phyloP scores from a whole-genome alignment of 2,888 invertebrate species.

The Lomographa bimaculata region DNA sequence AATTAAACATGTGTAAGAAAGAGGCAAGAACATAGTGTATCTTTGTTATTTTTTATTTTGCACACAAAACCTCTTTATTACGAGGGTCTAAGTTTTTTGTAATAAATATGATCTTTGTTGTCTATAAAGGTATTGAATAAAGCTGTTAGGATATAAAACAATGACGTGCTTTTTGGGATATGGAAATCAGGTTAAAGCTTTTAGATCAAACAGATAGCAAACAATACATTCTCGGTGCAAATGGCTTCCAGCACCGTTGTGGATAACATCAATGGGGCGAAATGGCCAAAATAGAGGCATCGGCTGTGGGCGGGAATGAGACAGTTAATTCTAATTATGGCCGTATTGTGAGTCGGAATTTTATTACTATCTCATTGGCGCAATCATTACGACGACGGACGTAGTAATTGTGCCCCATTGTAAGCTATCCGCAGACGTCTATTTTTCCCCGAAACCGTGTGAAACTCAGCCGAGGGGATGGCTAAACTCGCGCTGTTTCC shows the following conservation, averaged over 20 bases:
- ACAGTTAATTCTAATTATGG: conserved; percentile 82
- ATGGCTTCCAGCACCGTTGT: conserved; percentile 34
- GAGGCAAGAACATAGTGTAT: conserved; percentile 32
- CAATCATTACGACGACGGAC: conserved; percentile 60
- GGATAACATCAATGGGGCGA: conserved; percentile 54
- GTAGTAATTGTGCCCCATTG: conserved; percentile 76
- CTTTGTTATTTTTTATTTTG: conserved; percentile 16
- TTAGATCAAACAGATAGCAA: conserved; percentile 14
- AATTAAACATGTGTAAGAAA: conserved; percentile 40
- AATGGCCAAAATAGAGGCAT: conserved; percentile 58
- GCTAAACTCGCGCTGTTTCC: conserved; percentile 54
- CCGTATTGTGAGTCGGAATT: conserved; percentile 76
- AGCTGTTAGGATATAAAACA: too few relatives aligned
- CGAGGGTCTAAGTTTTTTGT: too few relatives aligned
- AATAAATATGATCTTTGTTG: too few relatives aligned
- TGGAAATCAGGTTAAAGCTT: conserved; percentile 3
- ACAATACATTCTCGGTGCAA: conserved; percentile 26
- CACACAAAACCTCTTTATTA: conserved; percentile 1
- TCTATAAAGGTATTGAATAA: too few relatives aligned
- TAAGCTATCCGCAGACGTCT: conserved; percentile 51
- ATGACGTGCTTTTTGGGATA: too few relatives aligned
- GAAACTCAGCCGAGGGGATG: conserved; percentile 66
- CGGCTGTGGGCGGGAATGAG: conserved; percentile 76
- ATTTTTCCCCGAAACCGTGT: conserved; percentile 73
- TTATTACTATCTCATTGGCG: conserved; percentile 81